These are phyloP conservation scores for Helarctos malayanus DNA, from an alignment of 2,797 vertebrate genomes.

Conservation along the genomic window DNA sequence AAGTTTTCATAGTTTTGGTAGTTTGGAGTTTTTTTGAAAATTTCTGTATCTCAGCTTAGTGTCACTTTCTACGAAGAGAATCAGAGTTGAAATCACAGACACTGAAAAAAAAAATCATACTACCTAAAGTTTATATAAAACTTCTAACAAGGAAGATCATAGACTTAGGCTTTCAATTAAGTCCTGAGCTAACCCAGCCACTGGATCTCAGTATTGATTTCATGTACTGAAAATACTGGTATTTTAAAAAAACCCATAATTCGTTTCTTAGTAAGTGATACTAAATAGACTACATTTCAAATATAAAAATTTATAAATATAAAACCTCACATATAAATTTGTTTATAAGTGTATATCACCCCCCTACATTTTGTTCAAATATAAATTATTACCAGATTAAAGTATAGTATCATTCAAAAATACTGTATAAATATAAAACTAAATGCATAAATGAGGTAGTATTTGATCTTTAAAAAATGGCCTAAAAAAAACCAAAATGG, in stretches of 20 bases:
- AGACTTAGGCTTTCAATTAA: not conserved
- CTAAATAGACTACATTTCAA: not conserved
- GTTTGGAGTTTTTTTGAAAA: not conserved
- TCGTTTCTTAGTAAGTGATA: slow-evolving; percentile 32
- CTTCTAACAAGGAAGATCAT: not conserved
- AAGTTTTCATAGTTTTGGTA: slow-evolving; percentile 16
- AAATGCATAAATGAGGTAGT: not conserved
- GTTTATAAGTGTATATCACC: not conserved
- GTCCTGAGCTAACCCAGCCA: not conserved
- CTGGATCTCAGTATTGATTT: not conserved
- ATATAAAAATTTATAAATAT: not conserved
- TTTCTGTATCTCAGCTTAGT: slow-evolving; percentile 22
- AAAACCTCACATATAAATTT: not conserved
- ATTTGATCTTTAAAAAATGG: slow-evolving; percentile 43
- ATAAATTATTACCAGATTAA: slow-evolving; percentile 28
- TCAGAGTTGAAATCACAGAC: not conserved
- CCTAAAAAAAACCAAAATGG: not conserved
- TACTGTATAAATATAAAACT: not conserved
- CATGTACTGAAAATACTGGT: not conserved
- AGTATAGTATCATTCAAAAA: not conserved
- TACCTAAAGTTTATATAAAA: not conserved
- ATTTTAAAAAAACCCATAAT: not conserved
- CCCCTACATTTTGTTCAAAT: not conserved
- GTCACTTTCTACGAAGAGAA: not conserved
- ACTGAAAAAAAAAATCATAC: not conserved